These are phyloP conservation scores for Aphodius sticticus DNA, from an alignment of 2,888 invertebrate genomes.

Conservation along the genomic window DNA sequence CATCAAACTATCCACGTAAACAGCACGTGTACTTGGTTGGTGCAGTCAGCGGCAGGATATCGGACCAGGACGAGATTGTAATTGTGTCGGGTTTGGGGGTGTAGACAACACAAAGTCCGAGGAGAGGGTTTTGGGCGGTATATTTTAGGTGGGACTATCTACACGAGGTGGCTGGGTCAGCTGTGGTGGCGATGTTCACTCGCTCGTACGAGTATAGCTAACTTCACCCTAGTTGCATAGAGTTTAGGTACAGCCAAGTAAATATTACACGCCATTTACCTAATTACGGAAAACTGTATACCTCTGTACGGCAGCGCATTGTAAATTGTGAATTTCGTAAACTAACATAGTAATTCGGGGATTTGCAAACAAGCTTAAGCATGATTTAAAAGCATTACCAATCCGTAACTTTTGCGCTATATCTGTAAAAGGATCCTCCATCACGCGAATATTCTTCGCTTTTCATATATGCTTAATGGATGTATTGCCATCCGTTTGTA, in stretches of 20 bases:
- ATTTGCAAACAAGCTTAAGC: neutral
- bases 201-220: neutral
- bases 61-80: neutral
- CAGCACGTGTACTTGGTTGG: neutral
- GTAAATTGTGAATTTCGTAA: neutral
- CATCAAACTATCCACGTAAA: slow-evolving; percentile 4
- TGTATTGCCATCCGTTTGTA: no score
- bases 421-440: no score
- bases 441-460: no score
- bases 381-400: no score
- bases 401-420: no score
- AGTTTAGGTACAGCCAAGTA: slow-evolving; percentile 16
- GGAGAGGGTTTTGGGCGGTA: neutral
- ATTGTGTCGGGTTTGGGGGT: neutral
- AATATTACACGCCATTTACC: slow-evolving; percentile 23
- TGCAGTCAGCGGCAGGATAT: neutral
- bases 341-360: neutral
- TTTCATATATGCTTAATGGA: no score
- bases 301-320: neutral
- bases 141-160: neutral
- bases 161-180: neutral
- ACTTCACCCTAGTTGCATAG: neutral
- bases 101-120: neutral
- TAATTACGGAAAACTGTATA: slow-evolving; percentile 21
- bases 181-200: neutral